Evolutionary conservation across 2,888 invertebrate genomes (phyloP), one percentile per base, ranked within the genome.

Genomic region (Microctonus aethiopoides): DNA sequence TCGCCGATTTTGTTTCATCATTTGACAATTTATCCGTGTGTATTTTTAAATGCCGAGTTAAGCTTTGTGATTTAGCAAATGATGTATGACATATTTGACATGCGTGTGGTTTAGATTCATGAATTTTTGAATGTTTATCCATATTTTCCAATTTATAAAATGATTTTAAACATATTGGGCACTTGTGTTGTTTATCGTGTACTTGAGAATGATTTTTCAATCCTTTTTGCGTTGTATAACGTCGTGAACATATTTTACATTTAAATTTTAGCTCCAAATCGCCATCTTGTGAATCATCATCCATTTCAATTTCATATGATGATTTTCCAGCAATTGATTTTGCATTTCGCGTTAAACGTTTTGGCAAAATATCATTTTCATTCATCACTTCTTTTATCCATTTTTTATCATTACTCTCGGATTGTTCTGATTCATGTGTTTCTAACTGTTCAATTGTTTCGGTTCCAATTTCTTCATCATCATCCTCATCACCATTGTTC

Each of bases 101-200:
- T 10, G 83, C 81, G 52, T 84, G 82, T 3, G 83, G 82, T 56
- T 83, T 85, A 1, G 77, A 69, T 2, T 71, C 68, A 60, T 85
- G 85, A 52, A 83, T 78, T 24, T 78, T 79, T 60, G 74, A 77
- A 51, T 86, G 86, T 56, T 80, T 85, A 36, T 86, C 83, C 74
- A 86, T 77, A 64, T 83, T 83, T 66, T 84, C 84, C 0, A 79
- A 51, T 34, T 84, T 85, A 57, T 80, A 82, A 70, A 86, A 86
- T 60, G 75, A 75, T 65, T 85, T 86, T 20, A 77, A 74, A 69
- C 86, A 86, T 16, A 82, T 59, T 0, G 82, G 73, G 52, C 86
- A 86, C 52, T 79, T 82, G 67, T 83, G 76, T 24, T 81, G 82
- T n/a, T 85, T 86, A 11, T 83, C 83, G n/a, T 86, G 86, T 3